Conservation (phyloP, 2,888 invertebrate species). For the Cenopis cana region DNA sequence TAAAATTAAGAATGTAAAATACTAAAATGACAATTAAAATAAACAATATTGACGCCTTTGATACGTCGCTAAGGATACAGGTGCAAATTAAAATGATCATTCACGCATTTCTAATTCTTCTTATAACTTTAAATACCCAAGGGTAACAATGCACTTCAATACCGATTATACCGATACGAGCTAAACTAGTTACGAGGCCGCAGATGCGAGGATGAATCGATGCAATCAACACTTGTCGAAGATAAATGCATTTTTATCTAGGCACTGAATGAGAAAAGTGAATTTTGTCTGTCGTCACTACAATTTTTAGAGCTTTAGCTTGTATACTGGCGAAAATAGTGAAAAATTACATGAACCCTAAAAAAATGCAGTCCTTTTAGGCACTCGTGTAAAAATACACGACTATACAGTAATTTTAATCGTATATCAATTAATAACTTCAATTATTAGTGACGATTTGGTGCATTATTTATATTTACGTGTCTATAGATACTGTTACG, state of each 20-base stretch:
- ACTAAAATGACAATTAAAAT: too few relatives aligned
- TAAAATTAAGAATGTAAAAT: too few relatives aligned
- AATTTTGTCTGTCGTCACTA: neutral
- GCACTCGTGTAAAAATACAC: too few relatives aligned
- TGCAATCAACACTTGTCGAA: constrained; percentile 15
- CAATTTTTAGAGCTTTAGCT: neutral
- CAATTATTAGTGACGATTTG: too few relatives aligned
- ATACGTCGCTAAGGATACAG: neutral
- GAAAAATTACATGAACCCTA: too few relatives aligned
- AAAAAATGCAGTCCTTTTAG: too few relatives aligned
- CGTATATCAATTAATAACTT: too few relatives aligned
- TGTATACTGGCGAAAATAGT: too few relatives aligned
- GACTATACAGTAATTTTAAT: too few relatives aligned
- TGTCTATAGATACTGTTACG: too few relatives aligned
- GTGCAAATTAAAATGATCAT: neutral
- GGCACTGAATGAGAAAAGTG: neutral
- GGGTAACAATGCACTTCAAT: constrained; percentile 14
- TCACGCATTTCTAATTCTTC: neutral
- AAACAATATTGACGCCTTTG: too few relatives aligned
- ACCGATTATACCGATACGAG: neutral
- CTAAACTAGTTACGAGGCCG: constrained; percentile 6
- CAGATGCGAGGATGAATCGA: constrained; percentile 32
- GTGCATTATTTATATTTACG: too few relatives aligned
- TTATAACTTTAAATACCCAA: constrained; percentile 17
- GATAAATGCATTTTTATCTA: constrained; percentile 27